Evolutionary conservation across 2,888 invertebrate genomes (phyloP), one percentile per base, ranked within the genome.

Genomic region (Schrankia costaestrigalis): DNA sequence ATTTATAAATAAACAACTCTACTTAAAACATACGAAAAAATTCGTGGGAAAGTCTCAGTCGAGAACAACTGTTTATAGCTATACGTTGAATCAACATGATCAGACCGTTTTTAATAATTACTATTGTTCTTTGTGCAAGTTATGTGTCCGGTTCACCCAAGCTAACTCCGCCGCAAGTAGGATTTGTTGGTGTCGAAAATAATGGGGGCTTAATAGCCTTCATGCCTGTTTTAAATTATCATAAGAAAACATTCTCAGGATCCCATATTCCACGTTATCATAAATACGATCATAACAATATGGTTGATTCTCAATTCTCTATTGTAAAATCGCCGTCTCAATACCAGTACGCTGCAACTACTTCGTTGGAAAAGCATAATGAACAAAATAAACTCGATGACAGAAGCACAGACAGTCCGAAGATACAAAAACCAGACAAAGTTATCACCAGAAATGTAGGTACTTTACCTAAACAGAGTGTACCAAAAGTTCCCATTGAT

Each of bases 251-350:
- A 30, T 69, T 63, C 39, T 44, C 57, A 4, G 55, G 58, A 3
- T 42, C 48, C 21, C 58, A 48, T 9, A 56, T 52, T 10, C 56
- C 53, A 11, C 60, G 48, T 12, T 52, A 49, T 32, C 51, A 51
- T 12, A 62, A 60, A 31, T 36, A 53, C 1, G 54, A 46, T 3
- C 65, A 64, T 12, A 69, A 73, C 13, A 63, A 61, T 12, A 52
- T 63, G 0, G 51, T 74, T 1, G 70, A 76, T 32, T 60, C 71
- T 1, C 71, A 76, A 30, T 78, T 76, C 31, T 68, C 58, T 46
- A 44, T 71, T 1, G 46, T 50, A 31, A 76, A 71, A 47, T 43
- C 51, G 1, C 44, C 41, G 2, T 12, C 39, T 3, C 37, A 18
- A 15, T 35, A 35, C 11, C 37, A 18, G 15, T 35, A 35, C 11